Base-by-base conservation (phyloP, 2,888 invertebrate species). In the Diarsia dahlii region DNA sequence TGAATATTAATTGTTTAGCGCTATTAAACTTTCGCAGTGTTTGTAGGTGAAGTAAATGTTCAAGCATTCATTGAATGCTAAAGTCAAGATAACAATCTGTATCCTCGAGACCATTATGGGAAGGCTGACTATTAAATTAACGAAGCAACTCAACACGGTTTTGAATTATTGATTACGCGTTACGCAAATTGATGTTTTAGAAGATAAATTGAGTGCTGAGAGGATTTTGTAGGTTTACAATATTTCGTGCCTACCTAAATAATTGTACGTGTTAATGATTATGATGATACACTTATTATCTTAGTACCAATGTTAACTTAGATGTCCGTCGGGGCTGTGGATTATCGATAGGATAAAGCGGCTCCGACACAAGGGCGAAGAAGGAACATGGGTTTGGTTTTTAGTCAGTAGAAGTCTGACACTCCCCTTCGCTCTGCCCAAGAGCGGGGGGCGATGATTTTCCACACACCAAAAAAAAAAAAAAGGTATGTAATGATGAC, bases 11-110 rank as follows among this genome's bases (percentile, higher is more conserved):
- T 91, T 88, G 77, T 86, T 86, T 83, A 83, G 56, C 76, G 87
- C 86, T 86, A 85, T 88, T 86, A 81, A 89, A 89, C 90, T 90
- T 90, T 90, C 90, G 87, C 89, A 87, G 82, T 84, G 83, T 73
- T 81, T 82, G 77, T 77, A 77, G 74, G 83, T 84, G 80, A 80
- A 84, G 83, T 83, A 81, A 84, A 90, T 89, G 86, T 86, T 89
- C 86, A 87, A 82, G 85, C 87, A 86, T 88, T 88, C 88, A 76
- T 82, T 91, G 91, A 91, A 93, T 93, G 90, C 87, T 90, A 91
- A 93, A 92, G 81, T 87, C 81, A 87, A 88, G 91, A 93, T 93
- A 85, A 87, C 89, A 87, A 93, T 88, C 86, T 74, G 78, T 81
- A 83, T 84, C 81, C 79, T 73, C 74, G 23, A 76, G 71, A 70